A percentile compares a stretch with the other conserved stretches of the same genome.
These are phyloP conservation scores for Hirtodrosophila histrioides DNA, from an alignment of 2,888 invertebrate genomes.

Conservation along the genomic window DNA sequence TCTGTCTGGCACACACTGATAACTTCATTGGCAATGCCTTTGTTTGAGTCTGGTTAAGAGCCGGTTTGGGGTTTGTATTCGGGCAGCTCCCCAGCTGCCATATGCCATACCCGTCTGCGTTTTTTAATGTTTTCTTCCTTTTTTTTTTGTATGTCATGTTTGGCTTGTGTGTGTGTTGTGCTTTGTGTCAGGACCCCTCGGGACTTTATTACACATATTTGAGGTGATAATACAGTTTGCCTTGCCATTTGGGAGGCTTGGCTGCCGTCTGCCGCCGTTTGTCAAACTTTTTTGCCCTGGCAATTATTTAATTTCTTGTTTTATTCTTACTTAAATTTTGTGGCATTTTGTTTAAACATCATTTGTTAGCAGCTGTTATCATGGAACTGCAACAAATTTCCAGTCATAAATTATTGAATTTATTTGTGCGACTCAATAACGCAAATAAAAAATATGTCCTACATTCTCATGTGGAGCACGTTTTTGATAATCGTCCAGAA, in stretches of 20 bases:
- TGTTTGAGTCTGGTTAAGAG: slow-evolving; percentile 53
- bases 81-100: slow-evolving; percentile 35
- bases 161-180: slow-evolving; percentile 25
- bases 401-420: slow-evolving; percentile 72
- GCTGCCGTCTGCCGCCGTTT: slow-evolving; percentile 36
- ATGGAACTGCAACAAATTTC: slow-evolving; percentile 46
- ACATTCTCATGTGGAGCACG: slow-evolving; percentile 48
- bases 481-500: slow-evolving; percentile 74
- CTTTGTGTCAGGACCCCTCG: slow-evolving; percentile 59
- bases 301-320: slow-evolving; percentile 43
- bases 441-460: slow-evolving; percentile 31
- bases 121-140: slow-evolving; percentile 33
- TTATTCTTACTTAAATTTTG: slow-evolving; percentile 39
- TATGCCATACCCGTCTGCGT: slow-evolving; percentile 53
- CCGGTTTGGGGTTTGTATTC: slow-evolving; percentile 16
- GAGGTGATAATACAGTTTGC: slow-evolving; percentile 76
- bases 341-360: slow-evolving; percentile 65
- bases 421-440: slow-evolving; percentile 45
- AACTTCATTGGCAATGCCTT: slow-evolving; percentile 74
- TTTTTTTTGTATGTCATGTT: slow-evolving; percentile 41
- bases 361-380: slow-evolving; percentile 72
- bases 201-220: slow-evolving; percentile 80
- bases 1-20: slow-evolving; percentile 71
- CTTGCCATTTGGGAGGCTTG: slow-evolving; percentile 27
- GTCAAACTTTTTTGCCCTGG: slow-evolving; percentile 42